These are phyloP conservation scores for Amblyraja radiata DNA, from an alignment of 2,797 vertebrate species.

Conservation along the genomic window DNA sequence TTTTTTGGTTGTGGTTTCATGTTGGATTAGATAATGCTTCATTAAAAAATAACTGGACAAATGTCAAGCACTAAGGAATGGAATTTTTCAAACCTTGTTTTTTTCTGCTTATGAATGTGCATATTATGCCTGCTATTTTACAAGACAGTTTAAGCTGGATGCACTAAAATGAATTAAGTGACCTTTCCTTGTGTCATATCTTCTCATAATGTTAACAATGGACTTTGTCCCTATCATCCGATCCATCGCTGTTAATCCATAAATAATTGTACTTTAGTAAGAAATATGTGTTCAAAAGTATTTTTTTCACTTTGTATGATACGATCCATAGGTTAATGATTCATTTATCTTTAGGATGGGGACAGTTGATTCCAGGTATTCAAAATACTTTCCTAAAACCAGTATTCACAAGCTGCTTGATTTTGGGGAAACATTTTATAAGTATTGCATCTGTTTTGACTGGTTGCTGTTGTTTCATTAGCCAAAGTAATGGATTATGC, in stretches of 20 bases:
- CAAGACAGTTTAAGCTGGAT: not conserved
- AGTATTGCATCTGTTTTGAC: not conserved
- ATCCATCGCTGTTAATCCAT: not conserved
- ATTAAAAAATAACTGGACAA: not conserved
- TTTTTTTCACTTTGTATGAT: not conserved
- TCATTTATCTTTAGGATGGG: not conserved
- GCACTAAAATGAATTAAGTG: not conserved
- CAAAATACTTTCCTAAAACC: not conserved
- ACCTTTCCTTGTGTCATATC: not conserved
- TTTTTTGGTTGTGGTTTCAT: not conserved
- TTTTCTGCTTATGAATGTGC: not conserved
- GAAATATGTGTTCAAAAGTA: no score
- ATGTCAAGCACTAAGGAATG: not conserved
- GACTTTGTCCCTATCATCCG: not conserved
- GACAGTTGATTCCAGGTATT: not conserved
- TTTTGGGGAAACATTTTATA: not conserved
- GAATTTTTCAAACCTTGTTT: not conserved
- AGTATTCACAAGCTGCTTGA: not conserved
- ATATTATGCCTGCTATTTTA: not conserved
- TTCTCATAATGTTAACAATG: not conserved
- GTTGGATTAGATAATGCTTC: not conserved
- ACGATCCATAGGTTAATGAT: not conserved
- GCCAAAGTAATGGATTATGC: not conserved
- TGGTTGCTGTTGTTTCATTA: not conserved
- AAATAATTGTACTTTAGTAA: not conserved